Evolutionary conservation across 1,140 invertebrate genomes (phyloP).

Genomic region (Planococcus citri): DNA sequence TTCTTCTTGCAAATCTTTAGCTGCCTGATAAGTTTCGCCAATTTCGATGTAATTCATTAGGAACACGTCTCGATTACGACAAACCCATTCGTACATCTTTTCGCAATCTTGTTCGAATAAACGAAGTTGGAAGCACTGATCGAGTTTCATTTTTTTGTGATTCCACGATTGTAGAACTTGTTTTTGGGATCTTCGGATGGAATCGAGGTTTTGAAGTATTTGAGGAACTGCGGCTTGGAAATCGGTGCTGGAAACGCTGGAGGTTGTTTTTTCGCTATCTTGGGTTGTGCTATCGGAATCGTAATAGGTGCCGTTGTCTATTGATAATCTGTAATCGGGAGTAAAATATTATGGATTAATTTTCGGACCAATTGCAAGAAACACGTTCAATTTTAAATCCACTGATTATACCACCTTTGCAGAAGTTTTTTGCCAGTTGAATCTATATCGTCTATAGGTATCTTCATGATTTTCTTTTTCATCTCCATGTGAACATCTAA

Average conservation of each 20-base stretch:
- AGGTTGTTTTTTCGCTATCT: constrained; percentile 42
- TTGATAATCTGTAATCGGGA: constrained; percentile 31
- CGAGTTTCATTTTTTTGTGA: constrained; percentile 79
- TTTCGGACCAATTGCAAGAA: too few relatives aligned
- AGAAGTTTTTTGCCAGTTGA: constrained; percentile 52
- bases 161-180: constrained; percentile 88
- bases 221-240: constrained; percentile 47
- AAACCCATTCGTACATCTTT: constrained; percentile 98
- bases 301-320: constrained; percentile 35
- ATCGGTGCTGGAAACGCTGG: constrained; percentile 57
- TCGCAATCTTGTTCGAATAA: constrained; percentile 95
- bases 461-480: constrained; percentile 84
- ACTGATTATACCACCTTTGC: constrained; percentile 46
- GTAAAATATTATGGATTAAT: constrained; percentile 19
- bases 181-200: constrained; percentile 72
- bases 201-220: constrained; percentile 63
- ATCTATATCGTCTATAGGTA: constrained; percentile 85
- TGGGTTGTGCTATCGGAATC: constrained; percentile 42
- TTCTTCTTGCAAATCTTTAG: constrained; percentile 85
- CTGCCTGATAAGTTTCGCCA: constrained; percentile 79
- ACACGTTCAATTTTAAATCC: too few relatives aligned
- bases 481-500: constrained; percentile 89
- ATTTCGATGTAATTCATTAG: constrained; percentile 93
- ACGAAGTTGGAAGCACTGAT: constrained; percentile 88
- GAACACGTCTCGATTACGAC: constrained; percentile 87